These are phyloP conservation scores for Odocoileus hemionus DNA, from an alignment of 2,113 vertebrate genomes.

Conservation along the genomic window DNA sequence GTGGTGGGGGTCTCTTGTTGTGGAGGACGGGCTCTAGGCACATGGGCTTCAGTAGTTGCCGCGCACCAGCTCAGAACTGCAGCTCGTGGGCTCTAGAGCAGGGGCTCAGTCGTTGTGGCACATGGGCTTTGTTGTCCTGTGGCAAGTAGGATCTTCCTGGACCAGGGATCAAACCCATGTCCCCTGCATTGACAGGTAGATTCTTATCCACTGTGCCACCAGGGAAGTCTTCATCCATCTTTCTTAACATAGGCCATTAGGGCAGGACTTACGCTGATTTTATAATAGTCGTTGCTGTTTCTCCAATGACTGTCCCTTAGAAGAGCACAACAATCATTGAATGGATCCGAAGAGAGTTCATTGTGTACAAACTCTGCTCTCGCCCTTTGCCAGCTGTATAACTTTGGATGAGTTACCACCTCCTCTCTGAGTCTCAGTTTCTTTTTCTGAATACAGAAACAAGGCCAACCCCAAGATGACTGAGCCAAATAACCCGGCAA, in stretches of 20 bases:
- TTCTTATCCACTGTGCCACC: background rate
- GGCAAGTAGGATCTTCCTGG: background rate
- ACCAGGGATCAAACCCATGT: background rate
- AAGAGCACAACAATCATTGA: too few relatives aligned
- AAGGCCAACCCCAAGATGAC: background rate
- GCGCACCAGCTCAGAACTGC: accelerated
- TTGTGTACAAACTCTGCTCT: background rate
- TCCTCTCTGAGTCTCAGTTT: background rate
- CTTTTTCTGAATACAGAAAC: background rate
- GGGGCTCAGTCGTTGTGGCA: accelerated
- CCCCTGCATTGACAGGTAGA: background rate
- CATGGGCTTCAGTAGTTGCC: too few relatives aligned
- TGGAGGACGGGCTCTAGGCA: background rate
- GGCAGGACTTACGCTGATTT: background rate
- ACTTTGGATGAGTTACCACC: background rate
- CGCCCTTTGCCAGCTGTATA: background rate
- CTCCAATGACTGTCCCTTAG: background rate
- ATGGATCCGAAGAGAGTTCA: background rate
- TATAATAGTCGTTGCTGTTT: background rate
- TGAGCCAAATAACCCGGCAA: background rate
- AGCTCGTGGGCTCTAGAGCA: too few relatives aligned
- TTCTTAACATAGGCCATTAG: background rate
- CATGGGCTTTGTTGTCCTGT: background rate
- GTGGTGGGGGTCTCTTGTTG: background rate
- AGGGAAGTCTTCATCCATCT: background rate